Conservation (phyloP, 64 coral and sea anemone genomes). For the Cladopsammia gracilis region DNA sequence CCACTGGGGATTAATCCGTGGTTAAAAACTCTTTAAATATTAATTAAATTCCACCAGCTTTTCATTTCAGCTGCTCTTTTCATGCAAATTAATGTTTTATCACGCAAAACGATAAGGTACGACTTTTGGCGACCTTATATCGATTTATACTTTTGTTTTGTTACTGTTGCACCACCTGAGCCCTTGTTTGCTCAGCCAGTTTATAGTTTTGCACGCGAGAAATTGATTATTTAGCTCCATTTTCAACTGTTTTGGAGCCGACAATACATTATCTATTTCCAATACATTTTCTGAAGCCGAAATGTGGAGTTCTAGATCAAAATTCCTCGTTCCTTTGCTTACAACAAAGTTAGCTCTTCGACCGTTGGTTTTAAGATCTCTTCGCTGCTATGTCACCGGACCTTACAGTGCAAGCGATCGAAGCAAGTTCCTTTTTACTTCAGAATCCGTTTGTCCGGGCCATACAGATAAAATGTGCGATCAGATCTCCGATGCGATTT, state of each 20-base stretch:
- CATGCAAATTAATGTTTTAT: no score
- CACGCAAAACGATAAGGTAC: neutral
- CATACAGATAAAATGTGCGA: slow-evolving; percentile 98
- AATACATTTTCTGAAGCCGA: neutral
- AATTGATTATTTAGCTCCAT: neutral
- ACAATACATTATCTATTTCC: neutral
- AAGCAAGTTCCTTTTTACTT: slow-evolving; percentile 89
- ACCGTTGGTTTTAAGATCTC: neutral
- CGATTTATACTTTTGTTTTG: neutral
- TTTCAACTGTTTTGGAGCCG: neutral
- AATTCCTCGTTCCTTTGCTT: neutral
- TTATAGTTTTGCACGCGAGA: neutral
- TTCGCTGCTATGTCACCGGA: slow-evolving; percentile 38
- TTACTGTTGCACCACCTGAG: neutral
- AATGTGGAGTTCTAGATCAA: slow-evolving; percentile 23
- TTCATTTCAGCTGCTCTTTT: neutral
- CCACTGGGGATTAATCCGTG: neutral
- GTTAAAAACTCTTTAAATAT: neutral
- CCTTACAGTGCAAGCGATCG: slow-evolving; percentile 60
- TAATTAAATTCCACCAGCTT: neutral
- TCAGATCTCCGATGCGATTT: slow-evolving; percentile 93
- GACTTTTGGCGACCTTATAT: neutral
- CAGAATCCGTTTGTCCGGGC: slow-evolving; percentile 90
- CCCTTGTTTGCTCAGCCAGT: neutral
- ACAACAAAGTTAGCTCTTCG: neutral